Percentiles rank a stretch among this genome's conserved stretches.
Evolutionary conservation across 37 sponge, comb jelly and placozoan genomes (phyloP).

Genomic region (Trichoplax adhaerens): DNA sequence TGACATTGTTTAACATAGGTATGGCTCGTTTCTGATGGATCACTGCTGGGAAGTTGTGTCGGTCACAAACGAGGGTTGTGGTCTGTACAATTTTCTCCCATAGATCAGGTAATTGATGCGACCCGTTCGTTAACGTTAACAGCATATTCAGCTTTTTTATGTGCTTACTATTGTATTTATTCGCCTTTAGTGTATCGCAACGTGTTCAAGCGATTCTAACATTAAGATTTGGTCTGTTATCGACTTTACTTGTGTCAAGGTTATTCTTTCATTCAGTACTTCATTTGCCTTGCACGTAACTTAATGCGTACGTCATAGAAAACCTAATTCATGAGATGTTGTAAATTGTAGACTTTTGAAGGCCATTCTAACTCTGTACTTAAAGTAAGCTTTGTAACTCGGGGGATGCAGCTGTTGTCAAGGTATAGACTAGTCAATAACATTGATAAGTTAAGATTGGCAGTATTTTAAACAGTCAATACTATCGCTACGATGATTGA

Average conservation of each 20-base stretch:
- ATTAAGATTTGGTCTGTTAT: slow-evolving; percentile 74
- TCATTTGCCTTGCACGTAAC: not conserved
- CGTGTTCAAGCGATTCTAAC: slow-evolving; percentile 64
- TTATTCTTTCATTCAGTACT: not conserved
- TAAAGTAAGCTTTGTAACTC: slow-evolving; percentile 52
- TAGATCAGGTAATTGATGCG: slow-evolving; percentile 16
- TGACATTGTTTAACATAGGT: too few relatives aligned
- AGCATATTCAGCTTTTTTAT: too few relatives aligned
- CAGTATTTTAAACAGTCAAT: too few relatives aligned
- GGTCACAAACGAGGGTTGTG: slow-evolving; percentile 91
- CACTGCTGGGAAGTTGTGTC: slow-evolving; percentile 29
- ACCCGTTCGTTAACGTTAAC: too few relatives aligned
- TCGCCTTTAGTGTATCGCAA: slow-evolving; percentile 51
- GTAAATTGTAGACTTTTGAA: slow-evolving; percentile 45
- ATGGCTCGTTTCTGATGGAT: slow-evolving; percentile 53
- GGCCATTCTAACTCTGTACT: slow-evolving; percentile 79
- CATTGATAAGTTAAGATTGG: too few relatives aligned
- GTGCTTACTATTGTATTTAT: not conserved
- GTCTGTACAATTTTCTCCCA: slow-evolving; percentile 87
- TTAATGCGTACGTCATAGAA: not conserved
- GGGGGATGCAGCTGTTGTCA: slow-evolving; percentile 48
- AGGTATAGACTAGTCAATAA: too few relatives aligned
- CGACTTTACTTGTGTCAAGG: slow-evolving; percentile 39
- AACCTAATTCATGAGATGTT: too few relatives aligned
- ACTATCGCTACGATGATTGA: too few relatives aligned